Evolutionary conservation across 2,113 vertebrate species (phyloP).

Genomic region (Scomber japonicus): DNA sequence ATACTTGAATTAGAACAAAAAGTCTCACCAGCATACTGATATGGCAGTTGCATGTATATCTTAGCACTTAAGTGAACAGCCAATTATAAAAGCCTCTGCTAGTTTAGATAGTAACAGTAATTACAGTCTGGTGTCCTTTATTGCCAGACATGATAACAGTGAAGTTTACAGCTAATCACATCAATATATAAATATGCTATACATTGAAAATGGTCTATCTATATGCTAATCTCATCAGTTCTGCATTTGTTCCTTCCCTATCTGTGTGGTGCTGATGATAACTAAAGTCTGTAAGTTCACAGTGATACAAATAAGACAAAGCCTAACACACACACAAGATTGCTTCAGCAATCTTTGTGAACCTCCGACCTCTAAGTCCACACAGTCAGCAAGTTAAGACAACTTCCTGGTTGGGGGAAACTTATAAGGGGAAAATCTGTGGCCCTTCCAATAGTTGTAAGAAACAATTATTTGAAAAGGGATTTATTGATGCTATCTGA

Average conservation of each 20-base stretch:
- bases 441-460: neutral
- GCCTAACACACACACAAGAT: neutral
- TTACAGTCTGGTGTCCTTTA: neutral
- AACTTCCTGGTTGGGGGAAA: slow-evolving; percentile 8
- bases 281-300: neutral
- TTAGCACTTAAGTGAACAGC: neutral
- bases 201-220: neutral
- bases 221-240: slow-evolving; percentile 9
- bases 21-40: neutral
- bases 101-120: neutral
- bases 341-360: slow-evolving; percentile 49
- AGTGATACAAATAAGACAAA: neutral
- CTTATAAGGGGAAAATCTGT: slow-evolving; percentile 13
- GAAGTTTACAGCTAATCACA: neutral
- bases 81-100: neutral
- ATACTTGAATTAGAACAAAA: neutral
- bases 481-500: neutral
- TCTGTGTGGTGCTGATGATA: slow-evolving; percentile 3
- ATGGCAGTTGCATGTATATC: neutral
- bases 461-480: neutral
- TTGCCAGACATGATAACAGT: neutral
- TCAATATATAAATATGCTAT: neutral
- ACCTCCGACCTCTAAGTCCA: slow-evolving; percentile 47
- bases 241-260: neutral
- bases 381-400: slow-evolving; percentile 47